Evolutionary conservation across 1,140 invertebrate genomes (phyloP).

Genomic region (Microvelia longipes): DNA sequence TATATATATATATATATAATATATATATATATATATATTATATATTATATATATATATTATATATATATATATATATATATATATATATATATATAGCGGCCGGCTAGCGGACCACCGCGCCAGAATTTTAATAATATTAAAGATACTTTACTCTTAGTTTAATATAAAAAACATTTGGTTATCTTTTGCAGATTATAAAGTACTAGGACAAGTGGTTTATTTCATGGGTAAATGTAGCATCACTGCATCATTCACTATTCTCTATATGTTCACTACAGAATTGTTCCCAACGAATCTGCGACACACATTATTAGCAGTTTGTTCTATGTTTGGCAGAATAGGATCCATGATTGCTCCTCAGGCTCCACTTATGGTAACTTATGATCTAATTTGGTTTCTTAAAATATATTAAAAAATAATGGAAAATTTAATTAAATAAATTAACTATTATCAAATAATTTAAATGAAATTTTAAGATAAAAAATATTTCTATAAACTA

Average conservation of each 20-base stretch:
- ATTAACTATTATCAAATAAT: background rate
- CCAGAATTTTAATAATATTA: background rate
- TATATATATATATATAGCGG: too few species aligned
- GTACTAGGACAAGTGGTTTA: conserved; percentile 30
- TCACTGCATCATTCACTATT: conserved; percentile 49
- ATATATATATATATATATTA: too few species aligned
- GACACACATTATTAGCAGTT: conserved; percentile 44
- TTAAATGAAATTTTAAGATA: background rate
- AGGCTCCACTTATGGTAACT: conserved; percentile 46
- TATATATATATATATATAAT: too few species aligned
- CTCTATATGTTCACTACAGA: conserved; percentile 55
- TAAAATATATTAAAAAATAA: background rate
- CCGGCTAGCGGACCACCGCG: too few species aligned
- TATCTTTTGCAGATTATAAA: background rate
- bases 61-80: too few species aligned
- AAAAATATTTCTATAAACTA: background rate
- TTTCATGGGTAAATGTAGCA: conserved; percentile 55
- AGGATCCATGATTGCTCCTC: conserved; percentile 46
- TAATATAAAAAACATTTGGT: background rate
- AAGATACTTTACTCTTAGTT: background rate
- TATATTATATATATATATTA: too few species aligned
- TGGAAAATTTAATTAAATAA: background rate
- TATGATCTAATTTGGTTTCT: background rate
- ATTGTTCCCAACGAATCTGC: conserved; percentile 50
- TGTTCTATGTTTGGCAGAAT: conserved; percentile 56